Evolutionary conservation across 2,797 vertebrate species (phyloP), one percentile per base, ranked within the genome.

Genomic region (Falco columbarius): DNA sequence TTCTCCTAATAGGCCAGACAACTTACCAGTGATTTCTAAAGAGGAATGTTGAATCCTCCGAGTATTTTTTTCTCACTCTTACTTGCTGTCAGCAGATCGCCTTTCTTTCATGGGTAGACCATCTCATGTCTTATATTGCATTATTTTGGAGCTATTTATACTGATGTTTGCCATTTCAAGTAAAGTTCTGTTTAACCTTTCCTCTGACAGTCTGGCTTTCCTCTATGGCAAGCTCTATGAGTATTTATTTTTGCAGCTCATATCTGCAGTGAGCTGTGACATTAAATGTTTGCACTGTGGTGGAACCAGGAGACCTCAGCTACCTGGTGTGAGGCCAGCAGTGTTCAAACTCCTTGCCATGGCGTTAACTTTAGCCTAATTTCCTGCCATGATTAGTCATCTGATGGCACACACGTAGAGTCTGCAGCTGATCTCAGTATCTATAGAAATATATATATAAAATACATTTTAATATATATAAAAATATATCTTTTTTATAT

Each of bases 131-230:
- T 68, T 81, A 52, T 27, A 73, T 32, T 71, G 26, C 26, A 26
- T 77, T 83, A 74, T 74, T 86, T 86, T 71, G 40, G 30, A 92
- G 24, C 27, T 59, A 49, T 18, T 83, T 85, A 44, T 46, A 77
- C 11, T 49, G 23, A 52, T 66, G 54, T 80, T 85, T 91, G 24
- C 18, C 66, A 42, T 80, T 90, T 74, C 81, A 91, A 62, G 32
- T 70, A 26, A 84, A 86, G 22, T 63, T 87, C 34, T 76, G 24
- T 63, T 95, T 73, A 89, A 67, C 24, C 14, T 87, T 74, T 91
- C 34, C 30, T 90, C 56, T 86, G 59, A 46, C 52, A 70, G 15
- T 59, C 49, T 80, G 59, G 21, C 21, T 92, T 81, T 85, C 66
- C 66, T 91, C 67, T 17, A 6, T 47, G 44, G 18, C 29, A 59